Base-by-base conservation (phyloP, 2,113 vertebrate species). In the Hippocampus comes region DNA sequence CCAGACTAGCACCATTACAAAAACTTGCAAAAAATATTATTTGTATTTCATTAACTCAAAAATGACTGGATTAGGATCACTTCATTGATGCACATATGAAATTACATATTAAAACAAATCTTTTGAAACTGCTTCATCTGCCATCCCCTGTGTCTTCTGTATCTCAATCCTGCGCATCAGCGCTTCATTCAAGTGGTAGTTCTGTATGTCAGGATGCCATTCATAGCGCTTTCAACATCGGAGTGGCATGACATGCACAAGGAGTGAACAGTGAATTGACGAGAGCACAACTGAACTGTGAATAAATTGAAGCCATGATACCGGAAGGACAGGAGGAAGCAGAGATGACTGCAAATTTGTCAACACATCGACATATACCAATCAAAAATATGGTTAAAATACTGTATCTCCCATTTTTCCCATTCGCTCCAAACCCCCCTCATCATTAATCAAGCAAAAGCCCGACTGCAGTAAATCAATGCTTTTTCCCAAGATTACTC, bases 401-500 rank as follows among this genome's bases (percentile, higher is more conserved):
- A 9, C 30, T 38, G 15, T 55, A 6, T 69, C 64, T 77, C 69
- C 73, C 61, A 55, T 56, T 81, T 69, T 43, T 53, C 67, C 76
- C 71, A 70, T 59, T 76, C 82, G 71, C 74, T 72, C 56, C 74
- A 48, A n/a, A 38, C 17, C 15, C 69, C 48, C 68, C 70, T 76
- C 72, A 79, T 76, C 74, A 72, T 78, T 82, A 84, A 84, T 70
- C 73, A 86, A 69, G 70, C 55, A 83, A 74, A 8, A 3, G 65
- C 73, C 59, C 78, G 82, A 80, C 73, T 86, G 82, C 66, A 9
- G 75, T 84, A 74, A 82, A 87, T 85, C 82, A 86, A 82, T 66
- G 73, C 78, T 48, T 72, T 48, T 56, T 77, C 76, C 67, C 75
- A 61, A 27, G 73, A 64, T 72, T 38, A 56, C 82, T 85, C 78